Percentiles rank a stretch among this genome's conserved stretches.
phyloP scores from a whole-genome alignment of 2,888 invertebrate genomes.

The Lapara coniferarum region DNA sequence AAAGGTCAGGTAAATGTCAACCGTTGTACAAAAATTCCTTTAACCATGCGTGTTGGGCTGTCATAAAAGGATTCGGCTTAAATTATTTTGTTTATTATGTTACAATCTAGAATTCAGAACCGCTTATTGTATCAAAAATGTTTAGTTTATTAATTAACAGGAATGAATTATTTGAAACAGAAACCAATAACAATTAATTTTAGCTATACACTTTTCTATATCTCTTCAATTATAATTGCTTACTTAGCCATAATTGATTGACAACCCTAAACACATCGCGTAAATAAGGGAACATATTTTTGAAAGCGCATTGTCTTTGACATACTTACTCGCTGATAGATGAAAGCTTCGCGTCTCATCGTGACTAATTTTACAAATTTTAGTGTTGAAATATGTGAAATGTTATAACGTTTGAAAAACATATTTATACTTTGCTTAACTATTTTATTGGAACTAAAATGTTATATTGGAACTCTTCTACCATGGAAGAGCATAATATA shows the following conservation, averaged over 20 bases:
- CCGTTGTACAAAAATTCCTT: conserved; percentile 35
- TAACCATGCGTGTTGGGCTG: background rate
- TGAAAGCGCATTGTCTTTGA: conserved; percentile 62
- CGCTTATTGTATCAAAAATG: too few relatives aligned
- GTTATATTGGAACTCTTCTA: too few relatives aligned
- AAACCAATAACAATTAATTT: too few relatives aligned
- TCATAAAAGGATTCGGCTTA: background rate
- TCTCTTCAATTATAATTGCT: background rate
- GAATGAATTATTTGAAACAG: too few relatives aligned
- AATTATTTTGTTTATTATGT: too few relatives aligned
- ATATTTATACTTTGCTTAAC: too few relatives aligned
- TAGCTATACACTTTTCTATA: too few relatives aligned
- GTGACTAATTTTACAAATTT: conserved; percentile 36
- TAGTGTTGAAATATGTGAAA: background rate
- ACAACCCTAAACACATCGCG: background rate
- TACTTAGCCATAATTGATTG: background rate
- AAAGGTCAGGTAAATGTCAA: conserved; percentile 55
- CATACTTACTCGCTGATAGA: conserved; percentile 51
- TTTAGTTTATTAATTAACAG: too few relatives aligned
- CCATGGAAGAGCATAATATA: too few relatives aligned
- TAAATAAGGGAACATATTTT: conserved; percentile 41
- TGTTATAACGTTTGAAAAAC: conserved; percentile 8
- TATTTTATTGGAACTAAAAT: too few relatives aligned
- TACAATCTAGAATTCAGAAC: too few relatives aligned
- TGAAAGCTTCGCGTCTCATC: conserved; percentile 37